Conservation (phyloP, 92 coral and sea anemone genomes). For the Isaurus tuberculatus region DNA sequence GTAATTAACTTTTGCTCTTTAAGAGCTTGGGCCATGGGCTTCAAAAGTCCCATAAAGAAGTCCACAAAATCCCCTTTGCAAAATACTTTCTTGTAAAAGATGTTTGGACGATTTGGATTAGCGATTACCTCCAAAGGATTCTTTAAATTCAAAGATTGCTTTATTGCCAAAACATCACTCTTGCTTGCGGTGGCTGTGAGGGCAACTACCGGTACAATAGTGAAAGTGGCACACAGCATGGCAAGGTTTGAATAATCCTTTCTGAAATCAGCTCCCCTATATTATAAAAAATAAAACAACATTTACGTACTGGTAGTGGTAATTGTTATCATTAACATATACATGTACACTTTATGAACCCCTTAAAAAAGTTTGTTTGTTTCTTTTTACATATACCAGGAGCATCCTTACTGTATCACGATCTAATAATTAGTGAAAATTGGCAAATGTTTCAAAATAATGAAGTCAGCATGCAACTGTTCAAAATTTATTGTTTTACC, state of each 20-base stretch:
- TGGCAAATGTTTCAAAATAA: no score
- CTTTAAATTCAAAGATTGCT: slow-evolving; percentile 35
- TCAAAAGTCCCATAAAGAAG: slow-evolving; percentile 43
- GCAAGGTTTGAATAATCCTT: slow-evolving; percentile 58
- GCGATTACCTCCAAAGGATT: slow-evolving; percentile 34
- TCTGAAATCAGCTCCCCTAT: slow-evolving; percentile 65
- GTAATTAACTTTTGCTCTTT: slow-evolving; percentile 33
- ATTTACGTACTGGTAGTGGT: no score
- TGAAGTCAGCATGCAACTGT: no score
- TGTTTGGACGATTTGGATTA: slow-evolving; percentile 46
- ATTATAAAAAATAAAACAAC: background rate
- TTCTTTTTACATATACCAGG: no score
- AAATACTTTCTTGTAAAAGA: slow-evolving; percentile 53
- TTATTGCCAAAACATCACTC: slow-evolving; percentile 35
- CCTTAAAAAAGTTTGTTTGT: no score
- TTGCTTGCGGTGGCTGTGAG: slow-evolving; percentile 72
- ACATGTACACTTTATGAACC: no score
- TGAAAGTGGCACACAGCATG: slow-evolving; percentile 66
- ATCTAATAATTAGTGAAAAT: no score
- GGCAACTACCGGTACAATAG: slow-evolving; percentile 63
- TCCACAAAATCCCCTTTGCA: slow-evolving; percentile 55
- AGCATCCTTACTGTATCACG: no score
- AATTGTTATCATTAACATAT: background rate
- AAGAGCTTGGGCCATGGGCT: slow-evolving; percentile 48
- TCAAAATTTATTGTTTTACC: no score